These are phyloP conservation scores for Hecatera dysodea DNA, from an alignment of 2,888 invertebrate genomes.

Conservation along the genomic window DNA sequence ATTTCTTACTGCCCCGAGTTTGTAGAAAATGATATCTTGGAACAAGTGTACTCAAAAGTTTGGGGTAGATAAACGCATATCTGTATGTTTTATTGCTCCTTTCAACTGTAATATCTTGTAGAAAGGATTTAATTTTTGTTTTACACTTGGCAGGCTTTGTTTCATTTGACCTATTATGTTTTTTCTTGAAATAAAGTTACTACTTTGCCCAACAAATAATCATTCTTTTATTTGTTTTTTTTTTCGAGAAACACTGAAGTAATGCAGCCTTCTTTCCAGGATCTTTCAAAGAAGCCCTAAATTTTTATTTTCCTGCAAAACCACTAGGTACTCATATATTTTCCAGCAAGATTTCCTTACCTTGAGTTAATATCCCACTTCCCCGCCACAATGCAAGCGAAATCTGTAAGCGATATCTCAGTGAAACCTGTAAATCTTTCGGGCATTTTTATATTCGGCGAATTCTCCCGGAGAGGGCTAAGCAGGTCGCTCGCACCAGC, in stretches of 20 bases:
- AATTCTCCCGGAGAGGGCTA: constrained; percentile 85
- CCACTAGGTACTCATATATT: constrained; percentile 29
- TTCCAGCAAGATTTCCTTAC: constrained; percentile 41
- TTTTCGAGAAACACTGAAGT: not conserved
- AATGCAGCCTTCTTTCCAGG: too few relatives aligned
- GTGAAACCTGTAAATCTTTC: constrained; percentile 89
- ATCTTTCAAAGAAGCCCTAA: not conserved
- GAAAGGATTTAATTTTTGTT: constrained; percentile 36
- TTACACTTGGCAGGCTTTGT: not conserved
- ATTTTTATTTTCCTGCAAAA: constrained; percentile 5
- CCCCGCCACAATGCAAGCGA: constrained; percentile 81
- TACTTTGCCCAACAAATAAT: not conserved
- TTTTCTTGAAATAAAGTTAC: not conserved
- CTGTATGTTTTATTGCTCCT: constrained; percentile 68
- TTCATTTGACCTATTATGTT: not conserved
- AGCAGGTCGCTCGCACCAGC: constrained; percentile 88
- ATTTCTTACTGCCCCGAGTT: constrained; percentile 84
- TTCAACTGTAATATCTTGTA: constrained; percentile 49
- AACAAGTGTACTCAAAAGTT: constrained; percentile 69
- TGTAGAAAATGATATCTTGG: constrained; percentile 76
- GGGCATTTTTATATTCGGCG: constrained; percentile 89
- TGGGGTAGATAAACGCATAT: constrained; percentile 70
- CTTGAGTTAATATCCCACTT: constrained; percentile 63
- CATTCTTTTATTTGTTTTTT: not conserved
- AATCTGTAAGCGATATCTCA: constrained; percentile 87